These are phyloP conservation scores for Pachliopta kotzebuea DNA, from an alignment of 2,888 invertebrate genomes.

Conservation along the genomic window DNA sequence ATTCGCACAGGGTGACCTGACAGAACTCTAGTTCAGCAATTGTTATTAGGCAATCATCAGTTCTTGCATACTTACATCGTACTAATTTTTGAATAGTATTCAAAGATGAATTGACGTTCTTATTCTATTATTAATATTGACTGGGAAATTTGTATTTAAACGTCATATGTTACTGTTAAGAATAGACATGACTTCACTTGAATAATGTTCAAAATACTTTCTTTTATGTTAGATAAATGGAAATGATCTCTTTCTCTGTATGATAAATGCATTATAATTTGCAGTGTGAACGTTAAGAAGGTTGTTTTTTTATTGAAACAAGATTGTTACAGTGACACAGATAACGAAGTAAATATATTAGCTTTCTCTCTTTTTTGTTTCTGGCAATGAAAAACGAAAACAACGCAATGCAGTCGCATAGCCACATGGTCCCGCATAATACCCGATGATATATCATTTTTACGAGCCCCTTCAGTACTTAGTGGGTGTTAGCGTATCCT, in stretches of 20 bases:
- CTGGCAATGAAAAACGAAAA: slow-evolving; percentile 8
- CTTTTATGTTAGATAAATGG: background rate
- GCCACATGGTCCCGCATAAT: slow-evolving; percentile 29
- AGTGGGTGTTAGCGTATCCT: slow-evolving; percentile 31
- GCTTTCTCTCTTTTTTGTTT: background rate
- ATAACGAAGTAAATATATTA: background rate
- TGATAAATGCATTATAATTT: too few species aligned
- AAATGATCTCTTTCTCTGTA: too few species aligned
- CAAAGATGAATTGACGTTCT: background rate
- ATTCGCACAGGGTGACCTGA: slow-evolving; percentile 5
- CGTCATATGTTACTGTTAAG: background rate
- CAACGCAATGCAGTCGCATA: slow-evolving; percentile 29
- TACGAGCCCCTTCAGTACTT: slow-evolving; percentile 30
- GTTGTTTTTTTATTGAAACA: background rate
- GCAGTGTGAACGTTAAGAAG: too few species aligned
- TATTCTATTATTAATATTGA: background rate
- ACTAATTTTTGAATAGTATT: background rate
- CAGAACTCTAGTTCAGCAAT: slow-evolving; percentile 4
- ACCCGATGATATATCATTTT: slow-evolving; percentile 27
- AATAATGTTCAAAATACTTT: background rate
- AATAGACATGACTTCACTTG: background rate
- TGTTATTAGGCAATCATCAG: slow-evolving; percentile 15
- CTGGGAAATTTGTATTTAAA: background rate
- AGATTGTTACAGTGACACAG: background rate
- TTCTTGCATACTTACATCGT: slow-evolving; percentile 13